phyloP scores from a whole-genome alignment of 2,113 vertebrate genomes.

The Bubo bubo region DNA sequence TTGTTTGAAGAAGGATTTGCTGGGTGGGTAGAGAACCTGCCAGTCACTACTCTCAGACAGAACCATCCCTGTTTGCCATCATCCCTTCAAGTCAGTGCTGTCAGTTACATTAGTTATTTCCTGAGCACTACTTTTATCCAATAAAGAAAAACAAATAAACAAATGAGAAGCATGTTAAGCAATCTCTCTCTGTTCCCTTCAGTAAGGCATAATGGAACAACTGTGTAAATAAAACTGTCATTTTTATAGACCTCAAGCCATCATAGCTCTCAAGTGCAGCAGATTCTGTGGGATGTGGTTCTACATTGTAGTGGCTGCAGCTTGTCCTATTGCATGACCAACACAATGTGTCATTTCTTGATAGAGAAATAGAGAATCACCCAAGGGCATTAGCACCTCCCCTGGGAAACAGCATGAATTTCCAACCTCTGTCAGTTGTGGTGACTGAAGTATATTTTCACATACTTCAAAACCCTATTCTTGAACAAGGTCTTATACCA shows the following conservation, averaged over 20 bases:
- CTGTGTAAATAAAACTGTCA: conserved; percentile 14
- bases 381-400: background rate
- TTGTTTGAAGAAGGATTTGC: background rate
- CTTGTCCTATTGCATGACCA: background rate
- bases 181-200: background rate
- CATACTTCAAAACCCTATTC: background rate
- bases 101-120: conserved; percentile 30
- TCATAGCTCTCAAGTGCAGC: background rate
- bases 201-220: conserved; percentile 10
- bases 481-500: background rate
- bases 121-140: conserved; percentile 13
- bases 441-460: background rate
- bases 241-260: conserved; percentile 6
- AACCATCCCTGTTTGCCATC: background rate
- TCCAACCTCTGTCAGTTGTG: background rate
- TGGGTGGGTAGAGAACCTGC: background rate
- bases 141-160: conserved; percentile 47
- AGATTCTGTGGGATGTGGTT: background rate
- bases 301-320: background rate
- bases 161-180: conserved; percentile 18
- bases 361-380: background rate
- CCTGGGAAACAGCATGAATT: background rate
- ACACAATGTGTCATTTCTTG: background rate
- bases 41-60: background rate
- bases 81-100: background rate